These are phyloP conservation scores for Conopomorpha cramerella DNA, from an alignment of 1,140 invertebrate species.

Conservation along the genomic window DNA sequence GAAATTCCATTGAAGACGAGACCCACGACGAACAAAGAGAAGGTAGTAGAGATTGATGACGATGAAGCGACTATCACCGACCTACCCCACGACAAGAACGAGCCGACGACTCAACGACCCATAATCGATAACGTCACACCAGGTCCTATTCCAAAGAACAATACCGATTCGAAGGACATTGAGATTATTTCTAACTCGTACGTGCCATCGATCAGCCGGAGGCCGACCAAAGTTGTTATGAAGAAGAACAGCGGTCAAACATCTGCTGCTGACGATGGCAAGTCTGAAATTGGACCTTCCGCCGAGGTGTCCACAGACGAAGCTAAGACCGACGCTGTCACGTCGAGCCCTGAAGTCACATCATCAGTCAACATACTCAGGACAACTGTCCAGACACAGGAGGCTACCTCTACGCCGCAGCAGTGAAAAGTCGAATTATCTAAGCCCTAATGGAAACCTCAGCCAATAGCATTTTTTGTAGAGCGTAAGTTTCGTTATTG, in stretches of 20 bases:
- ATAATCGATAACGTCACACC: slow-evolving; percentile 41
- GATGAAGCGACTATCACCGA: slow-evolving; percentile 38
- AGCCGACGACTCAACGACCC: slow-evolving; percentile 41
- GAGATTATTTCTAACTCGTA: slow-evolving; percentile 46
- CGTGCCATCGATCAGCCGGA: slow-evolving; percentile 34
- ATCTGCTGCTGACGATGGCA: slow-evolving; percentile 7
- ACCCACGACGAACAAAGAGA: slow-evolving; percentile 19
- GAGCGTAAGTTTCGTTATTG: slow-evolving; percentile 43
- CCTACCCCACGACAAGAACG: slow-evolving; percentile 32
- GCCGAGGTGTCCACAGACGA: neutral
- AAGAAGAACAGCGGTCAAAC: slow-evolving; percentile 22
- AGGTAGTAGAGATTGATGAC: slow-evolving; percentile 38
- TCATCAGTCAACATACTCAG: no score
- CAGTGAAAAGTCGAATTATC: no score
- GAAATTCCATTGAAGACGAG: slow-evolving; percentile 35
- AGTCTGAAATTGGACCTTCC: neutral
- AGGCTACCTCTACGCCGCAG: slow-evolving; percentile 11
- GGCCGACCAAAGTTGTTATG: slow-evolving; percentile 39
- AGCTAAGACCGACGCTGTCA: neutral
- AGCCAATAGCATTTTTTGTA: slow-evolving; percentile 45
- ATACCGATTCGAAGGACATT: slow-evolving; percentile 36
- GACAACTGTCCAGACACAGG: no score
- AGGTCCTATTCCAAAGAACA: slow-evolving; percentile 20
- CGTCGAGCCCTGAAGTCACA: no score
- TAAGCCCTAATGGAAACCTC: no score